Evolutionary conservation across 1,140 invertebrate species (phyloP), one percentile per base, ranked within the genome.

Genomic region (Leptinotarsa undecemlineata): DNA sequence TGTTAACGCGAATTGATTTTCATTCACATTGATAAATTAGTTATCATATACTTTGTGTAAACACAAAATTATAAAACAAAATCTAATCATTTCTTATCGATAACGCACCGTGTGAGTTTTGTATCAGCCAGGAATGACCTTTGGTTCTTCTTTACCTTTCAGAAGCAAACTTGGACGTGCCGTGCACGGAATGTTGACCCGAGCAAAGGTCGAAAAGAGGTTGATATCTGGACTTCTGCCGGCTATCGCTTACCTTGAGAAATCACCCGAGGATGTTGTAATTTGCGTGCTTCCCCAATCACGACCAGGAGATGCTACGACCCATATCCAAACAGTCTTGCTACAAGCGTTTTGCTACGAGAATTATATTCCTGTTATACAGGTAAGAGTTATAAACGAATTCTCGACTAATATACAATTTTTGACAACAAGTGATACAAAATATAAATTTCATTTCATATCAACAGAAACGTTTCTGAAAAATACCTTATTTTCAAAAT

Each of bases 271-370:
- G 62, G 88, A 89, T 14, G 90, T 90, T 1, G 85, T 91, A 2
- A 89, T 92, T 77, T 91, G 90, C 74, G 81, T 92, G 17, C 87
- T 91, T 68, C 88, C 90, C 4, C 87, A 89, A 74, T 88, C 88
- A 20, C 84, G 87, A 68, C 87, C 87, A 23, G 89, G 88, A 3
- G 90, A 92, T 82, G 88, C 89, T 11, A 88, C 90, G 23, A 90
- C 88, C 3, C 91, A 92, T 79, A 91, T 92, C 87, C 90, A 91
- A 79, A 89, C 89, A 79, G 90, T 91, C 4, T 83, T 92, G 1
- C 82, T 92, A n/a, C 89, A 91, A 79, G 91, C 91, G 3, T 91
- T 91, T 80, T 92, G 91, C 81, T 90, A 88, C 63, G 91, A 91
- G 81, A 91, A 91, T 75, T 90, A 89, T 76, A 92, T 92, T 81